Conservation (phyloP, 2,888 invertebrate species). For the Aethes cnicana region DNA sequence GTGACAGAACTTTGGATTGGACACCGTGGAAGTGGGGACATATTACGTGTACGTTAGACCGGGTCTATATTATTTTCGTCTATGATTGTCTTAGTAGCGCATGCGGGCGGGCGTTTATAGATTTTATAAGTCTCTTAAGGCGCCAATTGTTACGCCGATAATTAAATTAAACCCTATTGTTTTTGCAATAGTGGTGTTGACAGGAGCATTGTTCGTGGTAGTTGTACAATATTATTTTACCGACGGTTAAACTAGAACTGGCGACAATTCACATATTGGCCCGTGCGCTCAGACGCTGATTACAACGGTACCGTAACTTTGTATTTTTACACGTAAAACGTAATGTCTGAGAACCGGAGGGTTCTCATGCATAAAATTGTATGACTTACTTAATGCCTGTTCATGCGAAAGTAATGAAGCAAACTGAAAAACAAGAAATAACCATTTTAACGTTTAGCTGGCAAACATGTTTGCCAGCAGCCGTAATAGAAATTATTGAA, state of each 20-base stretch:
- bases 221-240: constrained; percentile 1
- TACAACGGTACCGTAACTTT: background rate
- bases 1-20: too few relatives aligned
- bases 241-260: constrained; percentile 5
- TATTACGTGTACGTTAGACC: too few relatives aligned
- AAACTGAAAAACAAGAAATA: too few relatives aligned
- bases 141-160: too few relatives aligned
- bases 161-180: constrained; percentile 11
- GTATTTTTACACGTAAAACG: constrained; percentile 41
- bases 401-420: constrained; percentile 16
- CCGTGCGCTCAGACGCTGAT: background rate
- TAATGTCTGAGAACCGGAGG: constrained; percentile 69
- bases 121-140: too few relatives aligned
- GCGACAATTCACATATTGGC: background rate
- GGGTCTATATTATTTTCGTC: too few relatives aligned
- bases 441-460: too few relatives aligned
- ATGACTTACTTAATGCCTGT: constrained; percentile 10
- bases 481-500: too few relatives aligned
- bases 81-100: too few relatives aligned
- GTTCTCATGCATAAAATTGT: constrained; percentile 59
- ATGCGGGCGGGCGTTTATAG: too few relatives aligned
- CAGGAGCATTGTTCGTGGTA: constrained; percentile 1
- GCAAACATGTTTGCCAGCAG: too few relatives aligned
- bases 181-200: background rate
- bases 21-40: too few relatives aligned